A percentile compares a stretch with the other conserved stretches of the same genome.
phyloP scores from a whole-genome alignment of 2,888 invertebrate species.

The Mesorhabditis sp. region DNA sequence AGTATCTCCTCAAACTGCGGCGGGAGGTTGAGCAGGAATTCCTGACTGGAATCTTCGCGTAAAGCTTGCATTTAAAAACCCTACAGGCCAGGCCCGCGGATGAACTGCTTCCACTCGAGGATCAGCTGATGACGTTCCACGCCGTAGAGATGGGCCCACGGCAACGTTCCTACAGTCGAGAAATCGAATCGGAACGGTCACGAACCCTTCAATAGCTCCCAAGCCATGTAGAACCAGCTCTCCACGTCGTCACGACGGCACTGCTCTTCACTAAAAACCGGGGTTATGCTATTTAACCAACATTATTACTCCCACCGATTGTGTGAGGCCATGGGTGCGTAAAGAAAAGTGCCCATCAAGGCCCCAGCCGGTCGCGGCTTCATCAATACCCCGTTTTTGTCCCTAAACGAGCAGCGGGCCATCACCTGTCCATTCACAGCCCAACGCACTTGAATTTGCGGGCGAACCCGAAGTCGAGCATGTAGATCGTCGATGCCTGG shows the following conservation, averaged over 20 bases:
- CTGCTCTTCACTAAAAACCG: conserved; percentile 29
- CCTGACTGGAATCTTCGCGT: conserved; percentile 13
- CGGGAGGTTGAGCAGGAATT: conserved; percentile 38
- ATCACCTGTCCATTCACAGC: conserved; percentile 5
- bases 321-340: conserved; percentile 18
- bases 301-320: conserved; percentile 8
- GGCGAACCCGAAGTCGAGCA: conserved; percentile 53
- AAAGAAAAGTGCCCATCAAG: conserved; percentile 46
- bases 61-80: background rate
- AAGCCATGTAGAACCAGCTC: conserved; percentile 50
- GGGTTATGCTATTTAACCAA: background rate
- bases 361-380: conserved; percentile 43
- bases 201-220: conserved; percentile 36
- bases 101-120: conserved; percentile 27
- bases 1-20: conserved; percentile 38
- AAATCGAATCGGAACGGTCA: background rate
- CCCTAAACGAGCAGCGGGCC: conserved; percentile 23
- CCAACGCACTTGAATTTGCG: conserved; percentile 35
- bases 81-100: conserved; percentile 18
- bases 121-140: conserved; percentile 33
- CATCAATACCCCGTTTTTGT: conserved; percentile 37
- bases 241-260: conserved; percentile 48
- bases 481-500: conserved; percentile 34
- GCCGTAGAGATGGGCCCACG: conserved; percentile 37
- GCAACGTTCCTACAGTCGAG: conserved; percentile 29